Evolutionary conservation across 2,888 invertebrate genomes (phyloP), one percentile per base, ranked within the genome.

Genomic region (Calliphora vomitoria): DNA sequence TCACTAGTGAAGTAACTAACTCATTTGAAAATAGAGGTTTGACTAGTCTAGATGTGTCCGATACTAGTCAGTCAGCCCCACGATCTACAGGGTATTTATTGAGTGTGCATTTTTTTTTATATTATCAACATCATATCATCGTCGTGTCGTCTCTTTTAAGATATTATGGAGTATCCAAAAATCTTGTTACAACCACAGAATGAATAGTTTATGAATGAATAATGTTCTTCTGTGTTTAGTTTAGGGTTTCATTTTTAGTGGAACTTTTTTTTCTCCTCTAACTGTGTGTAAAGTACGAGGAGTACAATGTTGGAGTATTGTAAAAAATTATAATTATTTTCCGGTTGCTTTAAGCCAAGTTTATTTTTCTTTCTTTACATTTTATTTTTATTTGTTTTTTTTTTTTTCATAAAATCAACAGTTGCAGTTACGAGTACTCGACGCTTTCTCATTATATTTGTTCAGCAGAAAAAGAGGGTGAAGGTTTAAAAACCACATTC

Each of bases 291-390:
- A 75, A 66, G n/a, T 84, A 72, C 47, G 10, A 44, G 11, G 15
- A 44, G 44, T 44, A 66, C 44, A 69, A 81, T 25, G 20, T 69
- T 81, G 58, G 15, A 55, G 38, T 75, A 38, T 71, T 74, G 74
- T 62, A 25, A 76, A 85, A 80, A 75, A 79, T 86, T 66, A 82
- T 83, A 86, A 86, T 86, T 86, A 86, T 83, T 83, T 86, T 86
- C 83, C 83, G 86, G 83, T 80, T 86, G 86, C 79, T 86, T 86
- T 74, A 74, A 86, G 83, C 79, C 75, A 83, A 82, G 79, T 86
- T 80, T 81, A 58, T 81, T 81, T 71, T 76, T 38, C 44, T 55
- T 78, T 68, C 69, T 74, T 35, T 35, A 6, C 4, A 35, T 35
- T 35, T 35, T 74, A 55, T 79, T 44, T 71, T 35, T 41, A 31